These are phyloP conservation scores for Corydoras maculifer DNA, from an alignment of 2,113 vertebrate species.

Conservation along the genomic window DNA sequence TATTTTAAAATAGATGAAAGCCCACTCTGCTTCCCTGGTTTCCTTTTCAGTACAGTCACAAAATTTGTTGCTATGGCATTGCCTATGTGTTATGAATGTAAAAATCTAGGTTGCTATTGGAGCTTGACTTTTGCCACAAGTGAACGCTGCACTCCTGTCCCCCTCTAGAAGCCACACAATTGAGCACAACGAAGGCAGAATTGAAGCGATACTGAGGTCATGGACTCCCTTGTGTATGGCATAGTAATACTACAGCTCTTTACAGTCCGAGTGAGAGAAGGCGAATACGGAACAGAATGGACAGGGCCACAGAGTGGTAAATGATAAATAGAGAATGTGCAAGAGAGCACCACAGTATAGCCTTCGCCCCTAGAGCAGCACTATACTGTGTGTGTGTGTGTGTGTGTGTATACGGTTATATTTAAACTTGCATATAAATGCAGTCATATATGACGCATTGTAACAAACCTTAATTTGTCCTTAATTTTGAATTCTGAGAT, in stretches of 20 bases:
- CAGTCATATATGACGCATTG: too few species aligned
- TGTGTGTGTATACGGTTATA: too few species aligned
- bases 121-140: conserved; percentile 41
- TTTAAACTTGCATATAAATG: too few species aligned
- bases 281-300: background rate
- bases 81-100: conserved; percentile 29
- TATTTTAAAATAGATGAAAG: too few species aligned
- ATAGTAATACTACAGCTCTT: conserved; percentile 38
- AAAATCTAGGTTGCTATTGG: conserved; percentile 46
- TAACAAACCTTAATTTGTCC: too few species aligned
- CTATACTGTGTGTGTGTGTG: too few species aligned
- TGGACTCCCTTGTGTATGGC: conserved; percentile 36
- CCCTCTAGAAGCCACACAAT: conserved; percentile 38
- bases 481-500: too few species aligned
- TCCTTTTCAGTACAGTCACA: conserved; percentile 6
- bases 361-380: too few species aligned
- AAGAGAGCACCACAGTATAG: too few species aligned
- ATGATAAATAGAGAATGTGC: too few species aligned
- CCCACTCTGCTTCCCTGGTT: too few species aligned
- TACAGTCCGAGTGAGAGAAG: conserved; percentile 7
- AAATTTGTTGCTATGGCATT: conserved; percentile 27
- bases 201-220: conserved; percentile 52
- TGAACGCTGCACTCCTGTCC: conserved; percentile 32
- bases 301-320: background rate
- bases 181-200: conserved; percentile 43